Conservation (phyloP, 2,888 invertebrate genomes). For the Koerneria pararmatus region DNA sequence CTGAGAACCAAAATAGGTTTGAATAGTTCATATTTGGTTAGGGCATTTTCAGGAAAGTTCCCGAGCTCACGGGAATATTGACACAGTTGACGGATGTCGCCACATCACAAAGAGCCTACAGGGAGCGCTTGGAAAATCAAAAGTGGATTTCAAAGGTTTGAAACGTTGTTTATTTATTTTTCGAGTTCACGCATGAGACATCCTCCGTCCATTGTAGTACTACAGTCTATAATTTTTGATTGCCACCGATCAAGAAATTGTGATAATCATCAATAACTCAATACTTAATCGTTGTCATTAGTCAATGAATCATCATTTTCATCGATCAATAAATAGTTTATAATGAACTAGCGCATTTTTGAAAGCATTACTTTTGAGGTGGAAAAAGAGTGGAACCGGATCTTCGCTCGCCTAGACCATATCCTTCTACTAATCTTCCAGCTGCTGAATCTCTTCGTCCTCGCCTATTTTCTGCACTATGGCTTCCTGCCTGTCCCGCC, state of each 20-base stretch:
- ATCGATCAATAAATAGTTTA: no score
- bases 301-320: neutral
- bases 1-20: no score
- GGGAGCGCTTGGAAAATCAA: slow-evolving; percentile 41
- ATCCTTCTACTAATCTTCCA: slow-evolving; percentile 52
- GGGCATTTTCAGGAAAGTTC: slow-evolving; percentile 19
- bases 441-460: slow-evolving; percentile 46
- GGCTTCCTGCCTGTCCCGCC: slow-evolving; percentile 49
- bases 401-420: slow-evolving; percentile 52
- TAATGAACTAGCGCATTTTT: neutral
- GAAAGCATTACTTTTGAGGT: slow-evolving; percentile 35
- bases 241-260: no score
- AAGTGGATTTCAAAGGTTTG: slow-evolving; percentile 28
- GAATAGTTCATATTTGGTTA: no score
- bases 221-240: no score
- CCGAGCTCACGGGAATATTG: slow-evolving; percentile 33
- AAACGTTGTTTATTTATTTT: neutral
- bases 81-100: slow-evolving; percentile 42
- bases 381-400: slow-evolving; percentile 53
- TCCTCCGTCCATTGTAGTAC: no score
- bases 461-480: slow-evolving; percentile 51
- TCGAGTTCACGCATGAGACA: no score
- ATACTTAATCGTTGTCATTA: neutral
- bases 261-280: slow-evolving; percentile 5
- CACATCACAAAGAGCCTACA: slow-evolving; percentile 41